Evolutionary conservation across 1,140 invertebrate genomes (phyloP), one percentile per base, ranked within the genome.

Genomic region (Drosophila tristis): DNA sequence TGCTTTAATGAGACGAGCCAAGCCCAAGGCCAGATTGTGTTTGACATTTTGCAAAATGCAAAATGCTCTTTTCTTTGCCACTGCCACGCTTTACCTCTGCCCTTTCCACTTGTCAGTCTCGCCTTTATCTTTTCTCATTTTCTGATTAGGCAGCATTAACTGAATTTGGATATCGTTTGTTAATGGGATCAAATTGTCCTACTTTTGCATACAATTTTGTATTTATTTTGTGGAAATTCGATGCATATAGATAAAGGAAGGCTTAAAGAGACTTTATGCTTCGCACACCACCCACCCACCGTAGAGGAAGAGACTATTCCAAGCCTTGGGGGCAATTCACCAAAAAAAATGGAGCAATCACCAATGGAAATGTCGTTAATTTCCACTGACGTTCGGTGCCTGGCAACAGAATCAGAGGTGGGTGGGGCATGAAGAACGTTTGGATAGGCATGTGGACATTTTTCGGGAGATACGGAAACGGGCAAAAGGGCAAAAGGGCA

Each of bases 321-420:
- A 20, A 49, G 31, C 55, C 20, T 25, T 23, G 42, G 31, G 43
- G 47, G 53, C 42, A 49, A 49, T 57, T 29, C 51, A 39, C 35
- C 61, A 51, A 61, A 63, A 60, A 47, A 61, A 76, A 63, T 53
- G 67, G 74, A 62, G 73, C 67, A 73, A 80, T 86, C 77, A 80
- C 77, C 70, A 80, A 79, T 57, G 73, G 54, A 75, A 80, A 72
- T 68, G 62, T 68, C 62, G 63, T 47, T 63, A 74, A 80, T 81
- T 80, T 56, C 59, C 51, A 70, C 29, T 44, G 70, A 72, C 57
- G 61, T 64, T 45, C 11, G 62, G 54, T 76, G 61, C 56, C 49
- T 55, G 66, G 66, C 64, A 70, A 70, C 66, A 68, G 64, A 42
- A 31, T 49, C 31, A 31, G 9, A 31, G 9, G 9, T 49, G 20